Base-by-base conservation (phyloP, 2,113 vertebrate genomes). In the Arizona elegans region DNA sequence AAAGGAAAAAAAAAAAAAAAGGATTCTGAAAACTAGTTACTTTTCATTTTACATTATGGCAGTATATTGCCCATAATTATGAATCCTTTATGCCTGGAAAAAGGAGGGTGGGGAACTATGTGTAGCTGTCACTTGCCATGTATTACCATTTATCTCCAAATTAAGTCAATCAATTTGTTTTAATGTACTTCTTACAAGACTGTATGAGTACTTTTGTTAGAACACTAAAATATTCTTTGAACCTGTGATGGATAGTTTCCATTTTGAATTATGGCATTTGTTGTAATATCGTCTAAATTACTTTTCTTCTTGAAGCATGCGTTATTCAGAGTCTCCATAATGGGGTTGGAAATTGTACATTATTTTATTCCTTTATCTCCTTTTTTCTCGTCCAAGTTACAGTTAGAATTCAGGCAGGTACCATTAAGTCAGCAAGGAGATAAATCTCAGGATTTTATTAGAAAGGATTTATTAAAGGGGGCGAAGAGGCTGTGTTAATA, bases 221-320 rank as follows among this genome's bases (percentile, higher is more conserved):
- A 33, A 96, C 96, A 87, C 90, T 93, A 96, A 86, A 94, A 94
- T 96, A 94, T 96, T 96, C 93, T 94, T 93, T 94, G 94, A 94
- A 90, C 3, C 43, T 19, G 58, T 97, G 97, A 98, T 97, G 96
- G 96, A 98, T 97, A 91, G 97, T 90, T 97, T 96, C 96, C 96
- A 96, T 98, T 98, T 97, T 97, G 96, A 97, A 98, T 97, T 96
- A 97, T 96, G 97, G 96, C 97, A 96, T 96, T 97, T 96, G 96
- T 97, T 98, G 97, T 96, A 97, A 97, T 98, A 96, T 95, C 96
- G 96, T 96, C 97, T 98, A 97, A 98, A 98, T 98, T 97, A 98
- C 97, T 96, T 97, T 97, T 97, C 95, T 97, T 97, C 96, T 52
- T 19, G 81, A 81, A 96, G 95, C 96, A 96, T 96, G 95, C 94